Percentiles rank a stretch among this genome's conserved stretches.
phyloP scores from a whole-genome alignment of 2,113 vertebrate species.

The Xiphorhynchus elegans region DNA sequence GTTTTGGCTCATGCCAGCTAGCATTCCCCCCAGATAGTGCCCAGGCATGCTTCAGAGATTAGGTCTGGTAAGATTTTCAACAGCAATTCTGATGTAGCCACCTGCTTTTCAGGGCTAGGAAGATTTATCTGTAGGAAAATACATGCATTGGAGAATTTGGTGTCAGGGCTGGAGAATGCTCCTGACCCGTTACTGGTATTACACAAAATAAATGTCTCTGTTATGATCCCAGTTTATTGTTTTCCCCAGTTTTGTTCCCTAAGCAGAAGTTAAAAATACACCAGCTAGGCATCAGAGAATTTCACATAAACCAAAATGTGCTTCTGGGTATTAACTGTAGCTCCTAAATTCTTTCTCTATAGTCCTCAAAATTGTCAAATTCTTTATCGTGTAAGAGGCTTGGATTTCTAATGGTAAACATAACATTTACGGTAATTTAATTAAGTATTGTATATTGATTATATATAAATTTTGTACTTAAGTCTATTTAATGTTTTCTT shows the following conservation, averaged over 20 bases:
- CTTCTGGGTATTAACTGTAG: neutral
- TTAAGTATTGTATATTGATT: neutral
- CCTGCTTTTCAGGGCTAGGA: neutral
- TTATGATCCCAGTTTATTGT: neutral
- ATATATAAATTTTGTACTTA: neutral
- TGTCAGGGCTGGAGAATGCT: neutral
- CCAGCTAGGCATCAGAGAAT: neutral
- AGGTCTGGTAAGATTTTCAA: neutral
- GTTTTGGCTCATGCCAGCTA: neutral
- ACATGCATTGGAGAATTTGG: neutral
- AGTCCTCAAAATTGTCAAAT: neutral
- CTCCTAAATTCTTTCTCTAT: neutral
- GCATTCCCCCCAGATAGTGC: neutral
- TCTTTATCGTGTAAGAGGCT: neutral
- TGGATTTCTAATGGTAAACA: neutral
- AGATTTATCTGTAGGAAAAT: neutral
- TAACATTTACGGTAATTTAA: neutral
- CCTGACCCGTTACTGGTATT: neutral
- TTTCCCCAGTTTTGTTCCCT: neutral
- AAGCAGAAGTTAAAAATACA: neutral
- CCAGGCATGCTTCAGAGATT: neutral
- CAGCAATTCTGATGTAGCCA: neutral
- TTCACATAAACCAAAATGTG: neutral
- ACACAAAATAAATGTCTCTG: neutral
- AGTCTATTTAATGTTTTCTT: neutral